These are phyloP conservation scores for Sericinus montela DNA, from an alignment of 2,888 invertebrate genomes.

Conservation along the genomic window DNA sequence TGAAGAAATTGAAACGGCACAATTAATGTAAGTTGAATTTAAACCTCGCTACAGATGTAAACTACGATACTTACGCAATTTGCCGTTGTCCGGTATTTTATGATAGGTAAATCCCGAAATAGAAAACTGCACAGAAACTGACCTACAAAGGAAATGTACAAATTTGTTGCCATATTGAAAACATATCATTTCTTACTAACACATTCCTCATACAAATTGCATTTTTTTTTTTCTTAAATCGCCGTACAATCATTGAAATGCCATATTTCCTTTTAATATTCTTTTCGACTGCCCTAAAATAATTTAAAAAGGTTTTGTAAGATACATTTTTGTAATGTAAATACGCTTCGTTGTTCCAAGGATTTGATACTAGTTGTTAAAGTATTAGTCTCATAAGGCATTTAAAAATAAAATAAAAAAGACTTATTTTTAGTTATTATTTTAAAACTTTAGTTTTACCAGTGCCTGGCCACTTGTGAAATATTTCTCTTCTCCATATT, in stretches of 20 bases:
- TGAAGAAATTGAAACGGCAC: neutral
- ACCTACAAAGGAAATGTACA: constrained; percentile 4
- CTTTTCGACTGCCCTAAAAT: constrained; percentile 12
- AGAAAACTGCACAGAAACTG: too few species aligned
- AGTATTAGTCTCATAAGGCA: constrained; percentile 45
- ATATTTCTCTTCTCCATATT: too few species aligned
- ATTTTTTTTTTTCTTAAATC: constrained; percentile 20
- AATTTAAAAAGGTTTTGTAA: neutral
- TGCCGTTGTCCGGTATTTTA: neutral
- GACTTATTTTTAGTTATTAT: constrained; percentile 61
- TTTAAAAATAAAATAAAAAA: constrained; percentile 51
- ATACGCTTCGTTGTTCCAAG: constrained; percentile 38
- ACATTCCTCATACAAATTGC: constrained; percentile 49
- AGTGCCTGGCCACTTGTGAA: constrained; percentile 26
- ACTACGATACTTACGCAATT: too few species aligned
- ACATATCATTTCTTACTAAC: constrained; percentile 69
- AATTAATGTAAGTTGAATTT: neutral
- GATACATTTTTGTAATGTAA: constrained; percentile 20
- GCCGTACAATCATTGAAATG: neutral
- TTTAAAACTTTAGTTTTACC: constrained; percentile 32
- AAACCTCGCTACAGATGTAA: neutral
- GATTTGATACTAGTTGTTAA: constrained; percentile 54
- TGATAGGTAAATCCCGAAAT: neutral
- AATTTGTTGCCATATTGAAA: constrained; percentile 52
- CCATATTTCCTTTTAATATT: neutral